These are phyloP conservation scores for Epinephelus fuscoguttatus DNA, from an alignment of 2,113 vertebrate genomes.

Conservation along the genomic window DNA sequence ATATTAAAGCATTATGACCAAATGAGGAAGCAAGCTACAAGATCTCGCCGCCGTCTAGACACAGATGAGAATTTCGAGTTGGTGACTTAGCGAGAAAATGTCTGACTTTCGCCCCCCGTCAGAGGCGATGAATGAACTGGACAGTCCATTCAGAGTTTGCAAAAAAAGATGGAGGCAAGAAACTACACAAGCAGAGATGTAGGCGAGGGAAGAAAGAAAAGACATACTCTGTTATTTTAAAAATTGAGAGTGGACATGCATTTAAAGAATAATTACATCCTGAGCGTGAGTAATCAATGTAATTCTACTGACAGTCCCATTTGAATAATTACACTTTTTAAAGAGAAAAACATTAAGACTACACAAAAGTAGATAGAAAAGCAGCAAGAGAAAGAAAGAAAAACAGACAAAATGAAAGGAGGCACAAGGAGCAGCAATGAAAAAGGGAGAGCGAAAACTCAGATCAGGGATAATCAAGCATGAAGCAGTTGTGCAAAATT, in stretches of 20 bases:
- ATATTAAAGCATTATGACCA: constrained; percentile 70
- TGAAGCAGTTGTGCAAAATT: constrained; percentile 77
- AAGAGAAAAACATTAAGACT: not conserved
- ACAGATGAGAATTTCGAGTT: constrained; percentile 29
- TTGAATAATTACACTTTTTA: not conserved
- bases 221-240: not conserved
- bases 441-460: constrained; percentile 62
- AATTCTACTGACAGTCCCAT: not conserved
- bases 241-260: not conserved
- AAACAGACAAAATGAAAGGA: constrained; percentile 59
- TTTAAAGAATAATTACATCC: constrained; percentile 31
- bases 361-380: constrained; percentile 1
- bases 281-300: not conserved
- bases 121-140: constrained; percentile 9
- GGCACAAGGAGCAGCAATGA: constrained; percentile 41
- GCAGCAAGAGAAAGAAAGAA: constrained; percentile 19
- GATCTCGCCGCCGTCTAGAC: constrained; percentile 42
- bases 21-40: constrained; percentile 43
- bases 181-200: constrained; percentile 4
- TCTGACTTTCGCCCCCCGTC: constrained; percentile 7
- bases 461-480: constrained; percentile 79
- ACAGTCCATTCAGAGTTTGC: constrained; percentile 9
- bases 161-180: constrained; percentile 6
- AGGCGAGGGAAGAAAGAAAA: not conserved
- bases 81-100: constrained; percentile 21